A percentile compares a stretch with the other conserved stretches of the same genome.
Conservation (phyloP, 2,797 vertebrate genomes). For the Numenius phaeopus region DNA sequence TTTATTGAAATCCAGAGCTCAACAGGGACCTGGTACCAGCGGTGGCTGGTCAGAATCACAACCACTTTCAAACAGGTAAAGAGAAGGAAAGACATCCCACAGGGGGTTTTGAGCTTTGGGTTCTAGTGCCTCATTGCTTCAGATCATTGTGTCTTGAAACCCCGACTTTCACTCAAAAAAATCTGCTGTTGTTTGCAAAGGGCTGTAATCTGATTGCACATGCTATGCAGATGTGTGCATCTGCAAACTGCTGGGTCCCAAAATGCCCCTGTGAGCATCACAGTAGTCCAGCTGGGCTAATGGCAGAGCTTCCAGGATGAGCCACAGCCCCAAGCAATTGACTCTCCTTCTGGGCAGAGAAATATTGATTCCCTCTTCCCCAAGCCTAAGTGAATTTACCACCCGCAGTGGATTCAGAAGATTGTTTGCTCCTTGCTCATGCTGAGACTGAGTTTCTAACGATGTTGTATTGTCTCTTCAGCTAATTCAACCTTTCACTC, state of each 20-base stretch:
- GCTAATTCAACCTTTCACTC: neutral
- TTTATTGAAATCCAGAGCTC: conserved; percentile 99
- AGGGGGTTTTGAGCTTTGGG: neutral
- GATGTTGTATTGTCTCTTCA: neutral
- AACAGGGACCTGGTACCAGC: conserved; percentile 95
- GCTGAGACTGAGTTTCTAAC: neutral
- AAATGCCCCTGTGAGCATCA: neutral
- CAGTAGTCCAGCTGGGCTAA: neutral
- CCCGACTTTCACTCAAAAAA: neutral
- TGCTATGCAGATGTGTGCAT: neutral
- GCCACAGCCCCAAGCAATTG: neutral
- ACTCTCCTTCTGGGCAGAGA: neutral
- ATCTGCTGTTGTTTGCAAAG: neutral
- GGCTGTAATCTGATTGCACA: neutral
- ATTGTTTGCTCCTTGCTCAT: neutral
- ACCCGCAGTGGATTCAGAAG: neutral
- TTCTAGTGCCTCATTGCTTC: neutral
- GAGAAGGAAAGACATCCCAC: neutral
- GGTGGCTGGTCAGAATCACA: conserved; percentile 92
- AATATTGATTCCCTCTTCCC: neutral
- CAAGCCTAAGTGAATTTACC: neutral
- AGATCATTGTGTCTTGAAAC: neutral
- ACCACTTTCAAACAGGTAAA: conserved; percentile 94
- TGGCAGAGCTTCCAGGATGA: neutral
- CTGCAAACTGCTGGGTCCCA: neutral